phyloP scores from a whole-genome alignment of 1,140 invertebrate species.

The Asbolus verrucosus region DNA sequence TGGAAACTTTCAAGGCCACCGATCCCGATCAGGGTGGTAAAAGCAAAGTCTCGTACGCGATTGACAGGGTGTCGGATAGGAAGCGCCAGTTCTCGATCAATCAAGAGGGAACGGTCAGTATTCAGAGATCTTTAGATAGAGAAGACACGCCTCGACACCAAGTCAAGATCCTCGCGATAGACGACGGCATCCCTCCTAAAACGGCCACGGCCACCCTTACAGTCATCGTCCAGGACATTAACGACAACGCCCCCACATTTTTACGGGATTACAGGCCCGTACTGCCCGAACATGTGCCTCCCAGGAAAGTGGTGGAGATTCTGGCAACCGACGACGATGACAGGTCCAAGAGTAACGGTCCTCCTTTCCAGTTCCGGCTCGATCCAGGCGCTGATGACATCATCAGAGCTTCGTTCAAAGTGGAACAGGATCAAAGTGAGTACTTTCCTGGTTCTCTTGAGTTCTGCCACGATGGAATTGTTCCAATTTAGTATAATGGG shows the following conservation, averaged over 20 bases:
- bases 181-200: slow-evolving; percentile 93
- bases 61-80: slow-evolving; percentile 90
- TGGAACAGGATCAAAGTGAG: slow-evolving; percentile 93
- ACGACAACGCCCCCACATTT: slow-evolving; percentile 94
- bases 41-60: slow-evolving; percentile 91
- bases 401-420: slow-evolving; percentile 92
- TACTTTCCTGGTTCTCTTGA: slow-evolving; percentile 53
- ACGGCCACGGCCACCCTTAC: slow-evolving; percentile 96
- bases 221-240: slow-evolving; percentile 95
- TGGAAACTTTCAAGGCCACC: slow-evolving; percentile 93
- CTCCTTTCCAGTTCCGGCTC: slow-evolving; percentile 93
- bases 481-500: too few relatives aligned
- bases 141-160: slow-evolving; percentile 94
- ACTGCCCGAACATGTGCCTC: slow-evolving; percentile 88
- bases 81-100: slow-evolving; percentile 93
- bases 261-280: slow-evolving; percentile 93
- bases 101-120: slow-evolving; percentile 92
- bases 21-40: slow-evolving; percentile 95
- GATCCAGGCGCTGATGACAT: slow-evolving; percentile 93
- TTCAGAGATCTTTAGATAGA: slow-evolving; percentile 88
- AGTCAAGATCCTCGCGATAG: slow-evolving; percentile 95
- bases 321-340: slow-evolving; percentile 96
- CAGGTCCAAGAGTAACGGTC: slow-evolving; percentile 92
- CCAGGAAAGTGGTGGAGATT: slow-evolving; percentile 92
- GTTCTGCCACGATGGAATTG: too few relatives aligned